phyloP scores from a whole-genome alignment of 2,113 vertebrate genomes.

The Eublepharis macularius region DNA sequence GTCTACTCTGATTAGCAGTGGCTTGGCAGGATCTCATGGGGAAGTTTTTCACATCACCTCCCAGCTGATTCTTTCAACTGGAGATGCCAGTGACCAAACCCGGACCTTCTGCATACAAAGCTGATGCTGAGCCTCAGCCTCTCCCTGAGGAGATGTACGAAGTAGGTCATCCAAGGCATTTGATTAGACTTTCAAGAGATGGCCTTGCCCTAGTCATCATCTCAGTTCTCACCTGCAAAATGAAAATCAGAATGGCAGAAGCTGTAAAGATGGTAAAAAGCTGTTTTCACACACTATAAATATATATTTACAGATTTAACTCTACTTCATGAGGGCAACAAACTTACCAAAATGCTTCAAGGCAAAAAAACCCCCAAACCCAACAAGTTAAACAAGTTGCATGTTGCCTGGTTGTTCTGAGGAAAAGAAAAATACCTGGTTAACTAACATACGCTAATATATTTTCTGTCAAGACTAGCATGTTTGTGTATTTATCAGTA shows the following conservation, averaged over 20 bases:
- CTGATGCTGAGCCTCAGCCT: too few species aligned
- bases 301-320: background rate
- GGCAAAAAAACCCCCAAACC: too few species aligned
- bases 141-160: too few species aligned
- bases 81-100: background rate
- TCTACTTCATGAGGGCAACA: background rate
- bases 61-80: too few species aligned
- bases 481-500: background rate
- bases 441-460: background rate
- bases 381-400: background rate
- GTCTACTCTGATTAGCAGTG: too few species aligned
- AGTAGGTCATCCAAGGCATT: too few species aligned
- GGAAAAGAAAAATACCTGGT: background rate
- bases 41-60: too few species aligned
- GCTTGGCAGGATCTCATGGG: too few species aligned
- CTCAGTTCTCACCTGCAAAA: background rate
- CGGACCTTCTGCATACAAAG: background rate
- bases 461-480: background rate
- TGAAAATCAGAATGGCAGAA: background rate
- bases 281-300: background rate
- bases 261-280: background rate
- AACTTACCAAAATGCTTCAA: background rate
- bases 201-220: background rate
- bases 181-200: too few species aligned
- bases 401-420: too few species aligned